Base-by-base conservation (phyloP, 1,140 invertebrate genomes). In the Zaprionus kolodkinae region DNA sequence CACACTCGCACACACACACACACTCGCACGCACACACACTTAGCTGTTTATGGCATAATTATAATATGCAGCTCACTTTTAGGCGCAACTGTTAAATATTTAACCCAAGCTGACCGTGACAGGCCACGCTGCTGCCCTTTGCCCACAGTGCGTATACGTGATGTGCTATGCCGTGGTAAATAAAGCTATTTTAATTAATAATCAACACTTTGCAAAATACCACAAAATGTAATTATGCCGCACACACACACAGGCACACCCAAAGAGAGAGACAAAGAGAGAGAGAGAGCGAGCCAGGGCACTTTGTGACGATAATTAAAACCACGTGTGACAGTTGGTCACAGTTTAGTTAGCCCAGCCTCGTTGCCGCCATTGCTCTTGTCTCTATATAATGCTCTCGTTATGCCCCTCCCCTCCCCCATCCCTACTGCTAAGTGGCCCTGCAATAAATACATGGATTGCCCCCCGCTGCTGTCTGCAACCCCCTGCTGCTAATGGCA, bases 161-260 rank as follows among this genome's bases (percentile, higher is more conserved):
- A 7, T 45, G n/a, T 40, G 27, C n/a, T 15, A n/a, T 6, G 72
- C 50, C 63, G 54, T 65, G 69, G 67, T 68, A 79, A 80, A 88
- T 88, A 87, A 89, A 88, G 81, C 84, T 77, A 88, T 88, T 88
- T 89, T 89, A 88, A 88, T 88, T 89, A 88, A 88, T 88, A 88
- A 88, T 88, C 84, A 88, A 88, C 84, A 88, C 81, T 84, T 89
- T 88, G 81, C 74, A 62, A 70, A 81, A 89, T 88, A 66, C 84
- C 84, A 76, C 85, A 88, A 88, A 89, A 84, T 88, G 84, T 88
- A 88, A 88, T 88, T 89, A 89, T 61, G 67, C 67, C 60, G 45
- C 38, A 54, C 62, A 63, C 66, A 69, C 52, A 60, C 35, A 55
- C 64, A n/a, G n/a, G n/a, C n/a, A 80, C 13, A 83, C 36, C 57